Conservation (phyloP, 2,888 invertebrate genomes). For the Prenolepis imparis region DNA sequence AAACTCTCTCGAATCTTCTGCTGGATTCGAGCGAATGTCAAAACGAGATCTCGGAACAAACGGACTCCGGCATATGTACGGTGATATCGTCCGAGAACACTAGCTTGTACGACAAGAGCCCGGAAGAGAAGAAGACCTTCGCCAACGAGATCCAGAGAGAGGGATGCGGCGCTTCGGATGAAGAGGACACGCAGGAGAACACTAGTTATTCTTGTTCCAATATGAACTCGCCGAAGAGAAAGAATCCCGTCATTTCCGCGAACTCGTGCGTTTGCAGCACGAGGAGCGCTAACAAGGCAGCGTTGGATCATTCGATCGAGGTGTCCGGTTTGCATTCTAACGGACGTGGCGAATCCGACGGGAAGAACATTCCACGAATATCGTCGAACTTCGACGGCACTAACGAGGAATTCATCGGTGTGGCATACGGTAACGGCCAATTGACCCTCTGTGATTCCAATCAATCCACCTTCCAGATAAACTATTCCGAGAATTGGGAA, state of each 20-base stretch:
- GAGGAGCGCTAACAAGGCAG: slow-evolving; percentile 70
- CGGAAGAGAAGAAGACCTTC: slow-evolving; percentile 84
- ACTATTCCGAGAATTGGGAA: slow-evolving; percentile 85
- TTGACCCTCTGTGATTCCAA: slow-evolving; percentile 83
- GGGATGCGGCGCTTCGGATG: slow-evolving; percentile 22
- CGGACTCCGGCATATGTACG: slow-evolving; percentile 91
- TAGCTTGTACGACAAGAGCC: slow-evolving; percentile 87
- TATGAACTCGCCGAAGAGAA: slow-evolving; percentile 81
- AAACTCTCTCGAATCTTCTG: slow-evolving; percentile 85
- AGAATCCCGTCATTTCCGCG: slow-evolving; percentile 74
- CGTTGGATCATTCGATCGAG: slow-evolving; percentile 75
- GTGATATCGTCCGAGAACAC: slow-evolving; percentile 89
- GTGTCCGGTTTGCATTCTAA: slow-evolving; percentile 64
- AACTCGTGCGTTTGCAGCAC: slow-evolving; percentile 82
- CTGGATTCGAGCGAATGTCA: slow-evolving; percentile 87
- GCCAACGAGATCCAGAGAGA: slow-evolving; percentile 78
- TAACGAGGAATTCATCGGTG: slow-evolving; percentile 84
- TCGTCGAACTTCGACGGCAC: slow-evolving; percentile 83
- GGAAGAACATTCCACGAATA: slow-evolving; percentile 79
- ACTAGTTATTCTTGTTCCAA: slow-evolving; percentile 84
- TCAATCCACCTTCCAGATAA: slow-evolving; percentile 82
- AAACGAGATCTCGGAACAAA: slow-evolving; percentile 89
- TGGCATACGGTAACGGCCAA: slow-evolving; percentile 84
- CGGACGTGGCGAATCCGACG: slow-evolving; percentile 65
- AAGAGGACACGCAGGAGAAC: slow-evolving; percentile 79